These are phyloP conservation scores for Python bivittatus DNA, from an alignment of 2,113 vertebrate genomes.

Conservation along the genomic window DNA sequence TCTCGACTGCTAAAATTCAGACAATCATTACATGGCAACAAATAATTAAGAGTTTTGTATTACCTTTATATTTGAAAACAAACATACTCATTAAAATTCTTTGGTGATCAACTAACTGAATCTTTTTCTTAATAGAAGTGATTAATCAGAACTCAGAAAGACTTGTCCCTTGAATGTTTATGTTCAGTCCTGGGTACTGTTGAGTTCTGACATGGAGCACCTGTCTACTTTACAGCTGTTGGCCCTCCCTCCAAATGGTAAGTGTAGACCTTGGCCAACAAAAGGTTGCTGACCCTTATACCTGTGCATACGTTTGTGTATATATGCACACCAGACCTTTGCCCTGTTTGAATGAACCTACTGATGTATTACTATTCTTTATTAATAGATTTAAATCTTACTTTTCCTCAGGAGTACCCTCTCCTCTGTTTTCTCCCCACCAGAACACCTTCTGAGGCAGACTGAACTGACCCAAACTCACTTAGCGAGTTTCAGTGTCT, in stretches of 20 bases:
- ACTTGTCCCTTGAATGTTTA: background rate
- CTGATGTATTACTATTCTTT: background rate
- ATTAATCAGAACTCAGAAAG: background rate
- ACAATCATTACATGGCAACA: background rate
- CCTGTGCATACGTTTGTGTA: background rate
- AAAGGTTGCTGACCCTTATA: background rate
- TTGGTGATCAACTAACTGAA: background rate
- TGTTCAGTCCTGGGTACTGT: background rate
- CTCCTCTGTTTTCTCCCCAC: background rate
- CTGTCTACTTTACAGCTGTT: background rate
- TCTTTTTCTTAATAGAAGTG: background rate
- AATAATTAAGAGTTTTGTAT: background rate
- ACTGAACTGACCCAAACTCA: background rate
- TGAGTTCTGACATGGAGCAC: background rate
- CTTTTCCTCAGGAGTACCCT: background rate
- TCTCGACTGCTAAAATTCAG: background rate
- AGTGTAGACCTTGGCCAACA: background rate
- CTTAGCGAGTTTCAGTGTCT: background rate
- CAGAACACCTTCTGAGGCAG: background rate
- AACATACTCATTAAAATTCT: background rate
- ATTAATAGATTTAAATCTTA: background rate
- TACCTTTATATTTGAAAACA: background rate
- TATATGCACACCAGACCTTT: background rate
- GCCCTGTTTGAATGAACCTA: background rate
- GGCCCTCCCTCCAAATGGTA: background rate